Conservation (phyloP, 2,113 vertebrate species). For the Jacana jacana region DNA sequence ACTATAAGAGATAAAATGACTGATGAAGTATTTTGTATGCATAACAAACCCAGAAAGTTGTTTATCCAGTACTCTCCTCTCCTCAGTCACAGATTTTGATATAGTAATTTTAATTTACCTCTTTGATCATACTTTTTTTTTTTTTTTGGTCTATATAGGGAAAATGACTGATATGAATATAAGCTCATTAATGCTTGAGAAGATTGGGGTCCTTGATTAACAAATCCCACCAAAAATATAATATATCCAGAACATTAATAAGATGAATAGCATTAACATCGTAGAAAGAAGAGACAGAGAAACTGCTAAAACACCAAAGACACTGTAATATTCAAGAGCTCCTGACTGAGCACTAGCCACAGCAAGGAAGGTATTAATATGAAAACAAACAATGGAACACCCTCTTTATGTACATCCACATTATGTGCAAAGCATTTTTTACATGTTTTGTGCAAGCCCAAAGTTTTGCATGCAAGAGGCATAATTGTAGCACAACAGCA, state of each 20-base stretch:
- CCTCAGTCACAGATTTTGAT: neutral
- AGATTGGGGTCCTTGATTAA: neutral
- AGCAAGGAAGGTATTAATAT: neutral
- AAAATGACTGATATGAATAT: neutral
- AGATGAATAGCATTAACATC: accelerated
- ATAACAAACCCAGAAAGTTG: neutral
- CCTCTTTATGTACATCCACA: neutral
- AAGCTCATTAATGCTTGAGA: neutral
- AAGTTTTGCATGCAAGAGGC: neutral
- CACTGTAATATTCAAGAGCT: neutral
- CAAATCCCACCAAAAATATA: neutral
- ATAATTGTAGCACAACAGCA: neutral
- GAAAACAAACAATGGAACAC: neutral
- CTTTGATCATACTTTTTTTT: neutral
- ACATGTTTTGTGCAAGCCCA: neutral
- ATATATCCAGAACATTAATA: neutral
- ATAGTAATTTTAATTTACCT: neutral
- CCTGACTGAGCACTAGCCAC: neutral
- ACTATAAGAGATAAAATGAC: neutral
- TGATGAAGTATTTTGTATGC: neutral
- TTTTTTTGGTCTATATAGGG: neutral
- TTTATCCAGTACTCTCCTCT: neutral
- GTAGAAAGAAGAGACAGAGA: neutral
- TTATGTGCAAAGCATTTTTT: neutral
- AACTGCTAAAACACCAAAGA: neutral